Percentiles rank a stretch among this genome's conserved stretches.
These are phyloP conservation scores for Enteromius anoplus DNA, from an alignment of 2,797 vertebrate species.

Conservation along the genomic window DNA sequence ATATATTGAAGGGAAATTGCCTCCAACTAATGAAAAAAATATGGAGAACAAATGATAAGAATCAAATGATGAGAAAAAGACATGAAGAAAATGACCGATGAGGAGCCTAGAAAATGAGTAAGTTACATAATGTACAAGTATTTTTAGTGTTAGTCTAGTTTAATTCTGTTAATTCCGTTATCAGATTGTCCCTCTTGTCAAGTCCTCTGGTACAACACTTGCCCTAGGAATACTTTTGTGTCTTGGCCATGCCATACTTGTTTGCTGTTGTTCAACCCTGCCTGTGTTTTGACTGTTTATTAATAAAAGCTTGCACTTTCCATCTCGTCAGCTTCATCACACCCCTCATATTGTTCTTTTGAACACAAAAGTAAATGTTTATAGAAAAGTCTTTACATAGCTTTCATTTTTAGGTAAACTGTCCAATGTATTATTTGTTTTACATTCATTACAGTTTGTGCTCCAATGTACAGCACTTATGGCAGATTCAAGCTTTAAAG, in stretches of 20 bases:
- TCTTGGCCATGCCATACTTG: no score
- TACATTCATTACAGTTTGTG: conserved; percentile 9
- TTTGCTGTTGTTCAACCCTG: no score
- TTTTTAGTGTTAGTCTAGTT: no score
- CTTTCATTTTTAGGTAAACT: background rate
- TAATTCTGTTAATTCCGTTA: no score
- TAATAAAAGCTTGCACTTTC: no score
- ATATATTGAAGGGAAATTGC: conserved; percentile 51
- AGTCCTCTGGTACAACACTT: no score
- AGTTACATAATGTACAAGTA: background rate
- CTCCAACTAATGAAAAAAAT: conserved; percentile 50
- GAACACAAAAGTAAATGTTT: background rate
- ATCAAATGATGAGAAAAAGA: conserved; percentile 3
- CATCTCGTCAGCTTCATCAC: no score
- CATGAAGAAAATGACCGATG: conserved; percentile 16
- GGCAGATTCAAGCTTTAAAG: background rate
- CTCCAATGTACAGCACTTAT: background rate
- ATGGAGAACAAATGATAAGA: conserved; percentile 9
- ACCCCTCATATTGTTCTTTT: no score
- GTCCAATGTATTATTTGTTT: background rate
- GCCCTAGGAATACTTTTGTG: no score
- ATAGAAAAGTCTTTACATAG: background rate
- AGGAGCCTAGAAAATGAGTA: background rate
- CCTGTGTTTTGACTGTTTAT: no score
- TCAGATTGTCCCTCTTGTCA: no score